Evolutionary conservation across 2,113 vertebrate genomes (phyloP).

Genomic region (Danio rerio): DNA sequence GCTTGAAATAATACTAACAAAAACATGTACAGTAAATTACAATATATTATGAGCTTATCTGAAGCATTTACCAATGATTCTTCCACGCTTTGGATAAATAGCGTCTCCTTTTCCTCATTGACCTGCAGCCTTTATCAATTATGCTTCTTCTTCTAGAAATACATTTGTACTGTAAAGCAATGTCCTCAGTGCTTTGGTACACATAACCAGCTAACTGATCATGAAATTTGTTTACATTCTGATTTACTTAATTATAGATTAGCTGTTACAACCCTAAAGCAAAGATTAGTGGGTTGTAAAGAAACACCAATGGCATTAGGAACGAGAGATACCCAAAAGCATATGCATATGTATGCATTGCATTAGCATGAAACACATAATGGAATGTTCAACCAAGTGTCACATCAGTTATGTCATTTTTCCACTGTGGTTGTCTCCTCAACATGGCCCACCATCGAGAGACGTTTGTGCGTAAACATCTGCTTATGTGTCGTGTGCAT

Average conservation of each 20-base stretch:
- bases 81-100: neutral
- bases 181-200: neutral
- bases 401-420: slow-evolving; percentile 23
- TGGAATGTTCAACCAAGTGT: slow-evolving; percentile 4
- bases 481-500: slow-evolving; percentile 29
- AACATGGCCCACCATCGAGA: neutral
- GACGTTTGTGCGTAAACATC: slow-evolving; percentile 42
- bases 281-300: neutral
- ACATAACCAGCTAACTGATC: neutral
- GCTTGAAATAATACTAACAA: neutral
- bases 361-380: neutral
- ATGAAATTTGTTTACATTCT: neutral
- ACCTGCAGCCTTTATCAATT: neutral
- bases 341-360: slow-evolving; percentile 29
- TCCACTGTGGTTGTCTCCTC: slow-evolving; percentile 9
- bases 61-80: neutral
- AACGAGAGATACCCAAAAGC: neutral
- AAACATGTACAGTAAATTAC: neutral
- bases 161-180: neutral
- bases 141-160: neutral
- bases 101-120: neutral
- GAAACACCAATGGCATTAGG: neutral
- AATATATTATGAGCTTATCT: neutral
- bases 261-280: neutral
- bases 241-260: neutral